These are phyloP conservation scores for Callipepla californica DNA, from an alignment of 2,113 vertebrate species.

Conservation along the genomic window DNA sequence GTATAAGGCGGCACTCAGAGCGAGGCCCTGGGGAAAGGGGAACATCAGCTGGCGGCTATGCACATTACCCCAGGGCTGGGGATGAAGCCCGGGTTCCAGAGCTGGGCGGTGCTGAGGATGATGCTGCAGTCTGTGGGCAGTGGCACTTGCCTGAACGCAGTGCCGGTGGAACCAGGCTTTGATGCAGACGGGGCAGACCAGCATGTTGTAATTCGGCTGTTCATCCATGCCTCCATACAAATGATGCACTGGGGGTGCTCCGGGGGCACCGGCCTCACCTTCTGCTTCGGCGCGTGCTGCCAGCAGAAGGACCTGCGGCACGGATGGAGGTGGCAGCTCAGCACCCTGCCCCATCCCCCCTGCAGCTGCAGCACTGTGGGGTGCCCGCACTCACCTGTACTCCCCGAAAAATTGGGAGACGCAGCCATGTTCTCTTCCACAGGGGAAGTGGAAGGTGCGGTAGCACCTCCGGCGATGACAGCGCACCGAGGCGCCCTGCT, in stretches of 20 bases:
- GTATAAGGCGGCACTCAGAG: not conserved
- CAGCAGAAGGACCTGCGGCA: not conserved
- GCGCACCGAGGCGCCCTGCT: not conserved
- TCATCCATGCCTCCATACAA: not conserved
- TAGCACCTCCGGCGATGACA: not conserved
- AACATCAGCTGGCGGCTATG: no score
- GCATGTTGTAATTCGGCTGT: accelerated
- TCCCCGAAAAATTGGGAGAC: not conserved
- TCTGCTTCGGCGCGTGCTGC: not conserved
- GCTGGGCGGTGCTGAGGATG: not conserved
- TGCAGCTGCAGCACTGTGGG: accelerated
- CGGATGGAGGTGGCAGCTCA: accelerated
- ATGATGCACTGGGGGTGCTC: accelerated
- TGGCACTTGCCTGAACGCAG: no score
- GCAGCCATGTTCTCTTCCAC: not conserved
- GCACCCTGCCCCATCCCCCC: not conserved
- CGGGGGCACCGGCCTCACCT: not conserved
- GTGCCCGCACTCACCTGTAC: not conserved
- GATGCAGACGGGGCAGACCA: no score
- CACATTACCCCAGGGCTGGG: not conserved
- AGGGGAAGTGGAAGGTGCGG: not conserved
- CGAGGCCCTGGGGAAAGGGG: not conserved
- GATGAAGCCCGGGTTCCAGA: not conserved
- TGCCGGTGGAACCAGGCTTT: no score
- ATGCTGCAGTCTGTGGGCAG: not conserved